A percentile compares a stretch with the other conserved stretches of the same genome.
These are phyloP conservation scores for Drosophila demipolita DNA, from an alignment of 2,888 invertebrate species.

Conservation along the genomic window DNA sequence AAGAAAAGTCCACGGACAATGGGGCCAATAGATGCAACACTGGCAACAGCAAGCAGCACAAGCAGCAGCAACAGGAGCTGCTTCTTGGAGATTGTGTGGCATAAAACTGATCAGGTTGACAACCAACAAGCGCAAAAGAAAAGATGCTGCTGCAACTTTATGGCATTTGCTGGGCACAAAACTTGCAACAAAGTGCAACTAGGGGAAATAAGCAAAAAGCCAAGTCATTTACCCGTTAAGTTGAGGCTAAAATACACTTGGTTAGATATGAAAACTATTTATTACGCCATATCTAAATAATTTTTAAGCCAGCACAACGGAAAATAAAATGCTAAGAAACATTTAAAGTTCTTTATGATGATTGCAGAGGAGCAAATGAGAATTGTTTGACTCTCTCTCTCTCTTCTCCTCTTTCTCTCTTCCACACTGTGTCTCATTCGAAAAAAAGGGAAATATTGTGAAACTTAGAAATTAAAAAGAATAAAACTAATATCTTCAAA, in stretches of 20 bases:
- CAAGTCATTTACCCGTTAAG: conserved; percentile 40
- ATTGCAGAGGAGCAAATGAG: background rate
- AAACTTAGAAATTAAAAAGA: background rate
- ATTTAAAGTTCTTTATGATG: background rate
- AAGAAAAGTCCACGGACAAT: conserved; percentile 67
- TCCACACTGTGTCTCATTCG: background rate
- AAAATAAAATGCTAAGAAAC: background rate
- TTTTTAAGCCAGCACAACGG: background rate
- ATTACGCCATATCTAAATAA: background rate
- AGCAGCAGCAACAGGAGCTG: conserved; percentile 39
- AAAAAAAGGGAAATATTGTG: background rate
- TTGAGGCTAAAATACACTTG: conserved; percentile 33
- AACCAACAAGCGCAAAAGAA: conserved; percentile 20
- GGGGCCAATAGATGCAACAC: conserved; percentile 34
- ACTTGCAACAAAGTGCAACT: conserved; percentile 54
- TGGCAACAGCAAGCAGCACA: conserved; percentile 32
- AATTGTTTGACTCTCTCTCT: background rate
- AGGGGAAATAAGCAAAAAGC: conserved; percentile 23
- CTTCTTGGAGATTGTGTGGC: conserved; percentile 29
- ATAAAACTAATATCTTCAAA: background rate
- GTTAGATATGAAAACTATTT: conserved; percentile 9
- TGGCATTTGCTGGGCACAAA: conserved; percentile 54
- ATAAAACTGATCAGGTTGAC: conserved; percentile 71
- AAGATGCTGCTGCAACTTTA: conserved; percentile 58
- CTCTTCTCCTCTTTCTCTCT: too few species aligned